These are phyloP conservation scores for Copidosoma floridanum DNA, from an alignment of 1,140 invertebrate genomes.

Conservation along the genomic window DNA sequence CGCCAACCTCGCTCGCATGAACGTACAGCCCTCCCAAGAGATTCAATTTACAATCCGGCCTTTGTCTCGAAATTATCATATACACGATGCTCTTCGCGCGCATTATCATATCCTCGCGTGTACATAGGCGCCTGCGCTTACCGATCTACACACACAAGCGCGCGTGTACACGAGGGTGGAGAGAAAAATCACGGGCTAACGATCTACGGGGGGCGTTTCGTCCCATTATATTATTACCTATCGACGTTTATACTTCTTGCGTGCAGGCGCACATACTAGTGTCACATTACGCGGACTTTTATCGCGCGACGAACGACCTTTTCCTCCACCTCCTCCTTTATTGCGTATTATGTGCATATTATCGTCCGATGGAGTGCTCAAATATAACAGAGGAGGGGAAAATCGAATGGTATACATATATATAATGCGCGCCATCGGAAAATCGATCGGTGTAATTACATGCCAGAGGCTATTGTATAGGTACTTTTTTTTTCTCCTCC, in stretches of 20 bases:
- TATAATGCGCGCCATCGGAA: no score
- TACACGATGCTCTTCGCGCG: slow-evolving; percentile 26
- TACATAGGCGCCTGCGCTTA: slow-evolving; percentile 16
- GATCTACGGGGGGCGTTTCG: not conserved
- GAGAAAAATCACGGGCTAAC: not conserved
- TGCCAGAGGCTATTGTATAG: no score
- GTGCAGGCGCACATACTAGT: no score
- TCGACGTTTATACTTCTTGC: not conserved
- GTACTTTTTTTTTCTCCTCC: no score
- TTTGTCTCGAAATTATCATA: slow-evolving; percentile 56
- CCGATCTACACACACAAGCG: not conserved
- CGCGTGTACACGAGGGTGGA: not conserved
- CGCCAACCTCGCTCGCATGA: slow-evolving; percentile 15
- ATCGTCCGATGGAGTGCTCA: no score
- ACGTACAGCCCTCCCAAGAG: no score
- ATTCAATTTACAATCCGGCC: slow-evolving; percentile 54
- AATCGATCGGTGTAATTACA: no score
- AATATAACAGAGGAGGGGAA: no score
- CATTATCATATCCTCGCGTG: not conserved
- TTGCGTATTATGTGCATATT: not conserved
- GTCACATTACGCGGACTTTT: not conserved
- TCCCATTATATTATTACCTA: not conserved
- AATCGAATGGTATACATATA: not conserved
- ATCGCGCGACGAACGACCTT: not conserved
- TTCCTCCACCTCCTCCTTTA: not conserved